Base-by-base conservation (phyloP, 2,113 vertebrate genomes). In the Notarius lentiginosus region DNA sequence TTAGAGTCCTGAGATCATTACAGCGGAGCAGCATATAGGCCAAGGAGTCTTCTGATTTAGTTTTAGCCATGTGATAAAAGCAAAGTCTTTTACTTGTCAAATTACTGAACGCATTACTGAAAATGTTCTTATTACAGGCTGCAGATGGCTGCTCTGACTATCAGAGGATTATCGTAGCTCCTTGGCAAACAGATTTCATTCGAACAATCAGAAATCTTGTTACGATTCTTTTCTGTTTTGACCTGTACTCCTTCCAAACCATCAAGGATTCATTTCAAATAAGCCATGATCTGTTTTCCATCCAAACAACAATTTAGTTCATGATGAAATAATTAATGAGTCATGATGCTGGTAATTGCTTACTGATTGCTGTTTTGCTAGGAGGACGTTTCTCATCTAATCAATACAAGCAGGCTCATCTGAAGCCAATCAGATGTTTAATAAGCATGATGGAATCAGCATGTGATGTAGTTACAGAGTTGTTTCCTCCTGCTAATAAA, bases 261-360 rank as follows among this genome's bases (percentile, higher is more conserved):
- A 56, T 10, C n/a, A 14, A 79, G 55, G 66, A 60, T 86, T 61
- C 34, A 27, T 82, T 60, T 68, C 8, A 41, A 18, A 61, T 53
- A 81, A 51, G 66, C 66, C 18, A n/a, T n/a, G 51, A 79, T 53
- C 66, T 53, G 56, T 75, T 75, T 72, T 75, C 34, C 66, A 22
- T 83, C 47, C 27, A 30, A 53, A 85, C 73, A 85, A 22, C 41
- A 34, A 82, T 76, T 75, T 63, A 83, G 80, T 80, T 55, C 17
- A n/a, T 75, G 24, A 82, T 87, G 79, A 87, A 83, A 41, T 75
- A 63, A 58, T 87, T 82, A 81, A 87, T 61, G 56, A 70, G 70
- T 75, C 56, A 34, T 82, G 58, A 83, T 76, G 80, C 86, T 73
- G 56, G 79, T 58, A 87, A 87, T 87, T 76, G 22, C 84, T 53